A percentile compares a stretch with the other conserved stretches of the same genome.
These are phyloP conservation scores for Pipistrellus kuhlii DNA, from an alignment of 2,797 vertebrate species.

Conservation along the genomic window DNA sequence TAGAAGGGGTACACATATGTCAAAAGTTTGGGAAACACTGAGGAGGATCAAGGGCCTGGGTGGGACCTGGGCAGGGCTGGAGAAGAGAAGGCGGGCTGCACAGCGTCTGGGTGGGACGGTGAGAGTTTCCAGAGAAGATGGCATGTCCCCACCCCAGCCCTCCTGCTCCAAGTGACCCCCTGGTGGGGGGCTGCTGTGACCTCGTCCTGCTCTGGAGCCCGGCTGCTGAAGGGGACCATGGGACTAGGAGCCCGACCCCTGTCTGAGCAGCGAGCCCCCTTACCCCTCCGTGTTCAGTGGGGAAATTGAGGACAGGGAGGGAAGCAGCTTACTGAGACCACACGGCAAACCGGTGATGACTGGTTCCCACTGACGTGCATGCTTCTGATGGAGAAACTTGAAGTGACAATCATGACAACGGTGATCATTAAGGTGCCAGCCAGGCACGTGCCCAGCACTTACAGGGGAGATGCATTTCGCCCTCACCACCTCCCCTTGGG, in stretches of 20 bases:
- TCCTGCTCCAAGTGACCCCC: not conserved
- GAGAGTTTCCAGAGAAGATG: not conserved
- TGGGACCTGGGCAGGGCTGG: too few relatives aligned
- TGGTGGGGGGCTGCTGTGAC: not conserved
- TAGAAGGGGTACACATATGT: too few relatives aligned
- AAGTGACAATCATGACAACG: not conserved
- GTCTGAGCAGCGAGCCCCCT: not conserved
- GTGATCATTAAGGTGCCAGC: fast-evolving
- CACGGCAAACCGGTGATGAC: too few relatives aligned
- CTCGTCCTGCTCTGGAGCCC: not conserved
- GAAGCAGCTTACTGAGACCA: not conserved
- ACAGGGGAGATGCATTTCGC: not conserved
- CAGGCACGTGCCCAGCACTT: fast-evolving
- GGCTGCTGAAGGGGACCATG: not conserved
- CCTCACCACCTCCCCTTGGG: not conserved
- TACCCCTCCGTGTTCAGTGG: not conserved
- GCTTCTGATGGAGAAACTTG: not conserved
- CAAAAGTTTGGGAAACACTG: too few relatives aligned
- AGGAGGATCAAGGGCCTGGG: too few relatives aligned
- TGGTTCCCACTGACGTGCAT: fast-evolving
- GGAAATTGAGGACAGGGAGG: not conserved
- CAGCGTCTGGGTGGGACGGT: not conserved
- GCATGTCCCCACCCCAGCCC: not conserved
- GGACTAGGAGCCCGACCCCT: not conserved
- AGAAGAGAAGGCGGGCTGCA: too few relatives aligned